Evolutionary conservation across 2,113 vertebrate species (phyloP).

Genomic region (Bambusicola thoracicus): DNA sequence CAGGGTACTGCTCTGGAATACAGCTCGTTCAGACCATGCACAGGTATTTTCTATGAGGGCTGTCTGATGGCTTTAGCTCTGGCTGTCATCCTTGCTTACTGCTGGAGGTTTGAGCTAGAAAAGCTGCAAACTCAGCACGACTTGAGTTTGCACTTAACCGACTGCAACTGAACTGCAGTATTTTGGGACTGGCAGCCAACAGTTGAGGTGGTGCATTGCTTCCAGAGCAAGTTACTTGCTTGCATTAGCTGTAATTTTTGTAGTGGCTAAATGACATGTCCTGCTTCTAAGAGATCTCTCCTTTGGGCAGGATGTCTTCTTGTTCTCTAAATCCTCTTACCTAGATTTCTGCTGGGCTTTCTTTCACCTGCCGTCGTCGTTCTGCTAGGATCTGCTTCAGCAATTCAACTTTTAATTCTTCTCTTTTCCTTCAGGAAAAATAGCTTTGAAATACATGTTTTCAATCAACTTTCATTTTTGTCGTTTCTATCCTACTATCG

Average conservation of each 20-base stretch:
- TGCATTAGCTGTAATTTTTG: background rate
- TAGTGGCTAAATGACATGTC: background rate
- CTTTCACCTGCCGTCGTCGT: background rate
- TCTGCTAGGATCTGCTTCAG: background rate
- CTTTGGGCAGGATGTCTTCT: background rate
- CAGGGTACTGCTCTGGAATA: background rate
- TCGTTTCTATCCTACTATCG: background rate
- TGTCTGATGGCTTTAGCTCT: slow-evolving; percentile 19
- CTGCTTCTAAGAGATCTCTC: background rate
- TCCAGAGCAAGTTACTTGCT: background rate
- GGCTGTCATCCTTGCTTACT: slow-evolving; percentile 28
- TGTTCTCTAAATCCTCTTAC: background rate
- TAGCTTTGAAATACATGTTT: background rate
- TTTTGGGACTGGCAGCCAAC: background rate
- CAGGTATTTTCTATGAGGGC: background rate
- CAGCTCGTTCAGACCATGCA: background rate
- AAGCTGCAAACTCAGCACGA: slow-evolving; percentile 45
- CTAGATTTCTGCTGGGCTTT: background rate
- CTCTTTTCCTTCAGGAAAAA: background rate
- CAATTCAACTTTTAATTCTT: background rate
- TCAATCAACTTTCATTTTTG: background rate
- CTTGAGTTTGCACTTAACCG: slow-evolving; percentile 1
- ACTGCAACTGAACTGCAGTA: background rate
- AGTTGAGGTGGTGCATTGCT: background rate
- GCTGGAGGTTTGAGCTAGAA: slow-evolving; percentile 3